Percentiles rank a stretch among this genome's conserved stretches.
These are phyloP conservation scores for Plagodis pulveraria DNA, from an alignment of 2,888 invertebrate genomes.

Conservation along the genomic window DNA sequence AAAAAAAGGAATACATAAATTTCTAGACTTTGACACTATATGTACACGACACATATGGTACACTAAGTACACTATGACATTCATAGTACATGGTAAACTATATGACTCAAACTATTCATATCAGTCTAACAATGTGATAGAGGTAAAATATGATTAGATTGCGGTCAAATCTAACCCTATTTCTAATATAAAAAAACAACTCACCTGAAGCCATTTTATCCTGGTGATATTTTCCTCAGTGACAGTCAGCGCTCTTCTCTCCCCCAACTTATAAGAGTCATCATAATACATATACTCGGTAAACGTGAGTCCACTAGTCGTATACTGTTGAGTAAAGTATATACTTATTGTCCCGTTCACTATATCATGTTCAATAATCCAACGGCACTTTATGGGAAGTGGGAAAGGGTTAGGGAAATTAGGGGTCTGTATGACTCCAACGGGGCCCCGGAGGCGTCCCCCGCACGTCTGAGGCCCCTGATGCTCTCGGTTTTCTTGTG, in stretches of 20 bases:
- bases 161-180: no score
- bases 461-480: conserved; percentile 85
- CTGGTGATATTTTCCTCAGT: conserved; percentile 90
- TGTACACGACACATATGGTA: no score
- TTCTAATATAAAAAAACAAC: conserved; percentile 21
- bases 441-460: conserved; percentile 86
- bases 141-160: no score
- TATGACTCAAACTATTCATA: no score
- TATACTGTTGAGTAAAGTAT: conserved; percentile 95
- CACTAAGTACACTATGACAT: no score
- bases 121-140: no score
- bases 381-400: conserved; percentile 93
- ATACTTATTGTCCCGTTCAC: conserved; percentile 91
- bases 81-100: no score
- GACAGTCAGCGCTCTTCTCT: conserved; percentile 87
- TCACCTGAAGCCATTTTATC: conserved; percentile 84
- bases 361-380: conserved; percentile 93
- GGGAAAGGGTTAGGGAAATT: conserved; percentile 93
- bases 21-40: no score
- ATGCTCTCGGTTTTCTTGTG: conserved; percentile 65
- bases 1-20: no score
- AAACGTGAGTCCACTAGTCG: conserved; percentile 90
- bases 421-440: conserved; percentile 92
- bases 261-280: conserved; percentile 87
- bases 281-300: conserved; percentile 92